Conservation (phyloP, 2,888 invertebrate genomes). For the Vesta saturnalis region DNA sequence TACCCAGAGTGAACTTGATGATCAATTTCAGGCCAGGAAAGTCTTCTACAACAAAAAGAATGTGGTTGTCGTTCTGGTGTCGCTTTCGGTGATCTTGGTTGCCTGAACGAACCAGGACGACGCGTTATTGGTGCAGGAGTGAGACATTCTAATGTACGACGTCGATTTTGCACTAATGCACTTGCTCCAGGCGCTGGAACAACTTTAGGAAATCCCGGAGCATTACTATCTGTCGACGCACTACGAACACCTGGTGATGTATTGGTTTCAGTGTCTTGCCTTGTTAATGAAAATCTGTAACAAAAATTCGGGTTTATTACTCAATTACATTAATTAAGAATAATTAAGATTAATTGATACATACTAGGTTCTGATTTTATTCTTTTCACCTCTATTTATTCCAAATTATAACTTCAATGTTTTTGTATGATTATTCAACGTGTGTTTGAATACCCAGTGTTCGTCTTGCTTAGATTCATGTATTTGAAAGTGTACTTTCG, state of each 20-base stretch:
- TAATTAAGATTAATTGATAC: too few species aligned
- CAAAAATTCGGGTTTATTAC: conserved; percentile 6
- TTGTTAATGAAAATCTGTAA: conserved; percentile 60
- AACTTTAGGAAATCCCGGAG: conserved; percentile 76
- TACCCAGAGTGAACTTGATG: conserved; percentile 86
- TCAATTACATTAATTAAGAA: too few species aligned
- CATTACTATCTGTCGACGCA: conserved; percentile 60
- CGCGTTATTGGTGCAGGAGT: conserved; percentile 57
- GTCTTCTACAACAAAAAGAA: conserved; percentile 79
- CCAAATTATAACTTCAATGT: too few species aligned
- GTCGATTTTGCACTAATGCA: conserved; percentile 63
- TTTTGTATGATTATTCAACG: too few species aligned
- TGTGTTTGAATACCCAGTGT: too few species aligned
- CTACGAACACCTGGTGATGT: conserved; percentile 55
- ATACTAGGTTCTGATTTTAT: too few species aligned
- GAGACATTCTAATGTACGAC: conserved; percentile 69
- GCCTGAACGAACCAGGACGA: conserved; percentile 65
- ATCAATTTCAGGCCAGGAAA: conserved; percentile 88
- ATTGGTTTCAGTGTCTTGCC: conserved; percentile 58
- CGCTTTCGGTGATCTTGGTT: conserved; percentile 66
- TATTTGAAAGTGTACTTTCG: too few species aligned
- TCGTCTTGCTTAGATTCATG: too few species aligned
- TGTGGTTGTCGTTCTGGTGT: conserved; percentile 65
- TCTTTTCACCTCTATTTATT: too few species aligned
- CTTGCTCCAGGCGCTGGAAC: conserved; percentile 75